Evolutionary conservation across 2,888 invertebrate genomes (phyloP).

Genomic region (Dexiosoma caninum): DNA sequence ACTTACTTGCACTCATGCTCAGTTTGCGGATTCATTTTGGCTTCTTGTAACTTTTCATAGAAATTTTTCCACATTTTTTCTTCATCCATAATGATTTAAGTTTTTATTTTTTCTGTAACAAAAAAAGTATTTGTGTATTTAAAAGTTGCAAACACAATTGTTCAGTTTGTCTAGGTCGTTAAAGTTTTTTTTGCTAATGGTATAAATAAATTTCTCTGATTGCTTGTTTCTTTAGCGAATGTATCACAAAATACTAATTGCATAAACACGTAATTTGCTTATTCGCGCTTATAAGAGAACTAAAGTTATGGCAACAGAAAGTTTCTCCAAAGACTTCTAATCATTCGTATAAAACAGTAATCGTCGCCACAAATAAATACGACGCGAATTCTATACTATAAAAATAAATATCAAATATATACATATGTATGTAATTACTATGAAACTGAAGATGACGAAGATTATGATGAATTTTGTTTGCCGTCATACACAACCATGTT

Average conservation of each 20-base stretch:
- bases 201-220: not conserved
- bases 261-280: not conserved
- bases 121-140: not conserved
- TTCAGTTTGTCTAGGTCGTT: not conserved
- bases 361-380: not conserved
- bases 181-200: not conserved
- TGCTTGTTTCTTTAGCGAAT: not conserved
- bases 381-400: not conserved
- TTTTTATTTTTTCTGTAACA: not conserved
- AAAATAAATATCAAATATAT: constrained; percentile 14
- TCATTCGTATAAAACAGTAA: constrained; percentile 13
- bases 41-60: constrained; percentile 83
- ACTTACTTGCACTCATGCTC: constrained; percentile 84
- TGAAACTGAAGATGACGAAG: constrained; percentile 23
- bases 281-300: constrained; percentile 32
- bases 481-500: not conserved
- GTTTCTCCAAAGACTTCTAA: constrained; percentile 46
- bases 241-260: not conserved
- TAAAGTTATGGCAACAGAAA: constrained; percentile 20
- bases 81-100: constrained; percentile 79
- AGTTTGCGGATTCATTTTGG: constrained; percentile 82
- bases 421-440: constrained; percentile 11
- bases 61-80: constrained; percentile 88
- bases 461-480: not conserved
- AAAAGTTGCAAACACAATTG: not conserved